Base-by-base conservation (phyloP, 2,888 invertebrate genomes). In the Alloplasta piceator region DNA sequence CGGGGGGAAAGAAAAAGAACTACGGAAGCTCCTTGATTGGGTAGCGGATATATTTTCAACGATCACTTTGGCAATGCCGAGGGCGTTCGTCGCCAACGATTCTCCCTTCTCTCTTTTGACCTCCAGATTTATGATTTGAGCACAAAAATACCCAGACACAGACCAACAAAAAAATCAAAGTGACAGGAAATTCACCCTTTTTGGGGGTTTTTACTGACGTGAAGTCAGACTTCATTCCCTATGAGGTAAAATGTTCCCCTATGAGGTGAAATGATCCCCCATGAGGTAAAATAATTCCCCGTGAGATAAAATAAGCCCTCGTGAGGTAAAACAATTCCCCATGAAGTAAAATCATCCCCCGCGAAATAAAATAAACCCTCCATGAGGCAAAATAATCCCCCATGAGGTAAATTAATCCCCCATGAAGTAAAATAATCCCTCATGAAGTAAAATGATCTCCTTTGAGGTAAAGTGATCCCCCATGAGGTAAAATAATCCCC, bases 1-100 rank as follows among this genome's bases (percentile, higher is more conserved):
- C 61, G 78, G 39, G 26, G 26, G 3, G 26, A 26, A 26, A 26
- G 26, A 26, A 26, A 26, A 26, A 26, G 46, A 56, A 63, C 56
- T 46, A 56, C 78, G 61, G 68, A 73, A 73, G 78, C 68, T 74
- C 41, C 63, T 73, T 78, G 73, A 73, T 78, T 78, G 73, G 68
- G 46, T 63, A 56, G 39, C 67, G 67, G 72, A 76, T 76, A 76
- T 76, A 72, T 78, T 67, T 67, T 46, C 71, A 48, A 52, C 71
- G 73, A 68, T 73, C 73, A 63, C 68, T 71, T 48, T 48, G 56
- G 46, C 58, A 58, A 41, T 14, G 36, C 39, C 16, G 38, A 38
- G 26, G 41, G 9, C 39, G 41, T 61, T 50, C 63, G 73, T 73
- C 63, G 63, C 63, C 38, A 63, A 61, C 26, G 26, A 26, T 26